These are phyloP conservation scores for Melanostoma scalare DNA, from an alignment of 2,888 invertebrate species.

Conservation along the genomic window DNA sequence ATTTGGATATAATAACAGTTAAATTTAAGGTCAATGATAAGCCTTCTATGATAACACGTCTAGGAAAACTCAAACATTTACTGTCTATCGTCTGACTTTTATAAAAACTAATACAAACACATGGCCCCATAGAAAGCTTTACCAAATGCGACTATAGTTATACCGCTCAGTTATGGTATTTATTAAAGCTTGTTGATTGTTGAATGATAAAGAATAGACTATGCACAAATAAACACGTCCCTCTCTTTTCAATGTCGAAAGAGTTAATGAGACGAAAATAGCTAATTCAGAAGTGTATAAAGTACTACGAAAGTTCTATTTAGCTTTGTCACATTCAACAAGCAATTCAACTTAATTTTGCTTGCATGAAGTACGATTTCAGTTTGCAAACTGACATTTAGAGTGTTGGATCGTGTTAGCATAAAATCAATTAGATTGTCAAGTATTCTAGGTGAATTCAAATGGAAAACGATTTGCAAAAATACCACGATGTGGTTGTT, in stretches of 20 bases:
- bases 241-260: slow-evolving; percentile 42
- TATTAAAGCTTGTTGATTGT: not conserved
- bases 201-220: slow-evolving; percentile 2
- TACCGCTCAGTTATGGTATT: slow-evolving; percentile 12
- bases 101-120: slow-evolving; percentile 31
- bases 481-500: slow-evolving; percentile 78
- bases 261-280: slow-evolving; percentile 25
- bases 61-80: slow-evolving; percentile 35
- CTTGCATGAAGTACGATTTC: not conserved
- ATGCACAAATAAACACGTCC: not conserved
- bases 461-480: slow-evolving; percentile 72
- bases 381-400: slow-evolving; percentile 30
- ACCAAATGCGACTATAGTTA: slow-evolving; percentile 2
- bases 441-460: not conserved
- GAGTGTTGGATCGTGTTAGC: slow-evolving; percentile 22
- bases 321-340: slow-evolving; percentile 49
- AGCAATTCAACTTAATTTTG: slow-evolving; percentile 32
- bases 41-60: slow-evolving; percentile 21
- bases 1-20: not conserved
- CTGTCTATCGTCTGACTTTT: slow-evolving; percentile 39
- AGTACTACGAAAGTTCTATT: slow-evolving; percentile 19
- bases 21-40: slow-evolving; percentile 35
- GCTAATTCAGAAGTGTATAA: slow-evolving; percentile 8
- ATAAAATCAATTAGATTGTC: slow-evolving; percentile 28
- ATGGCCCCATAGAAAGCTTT: slow-evolving; percentile 25